These are phyloP conservation scores for Phanerotoma sp. DNA, from an alignment of 2,888 invertebrate species.

Conservation along the genomic window DNA sequence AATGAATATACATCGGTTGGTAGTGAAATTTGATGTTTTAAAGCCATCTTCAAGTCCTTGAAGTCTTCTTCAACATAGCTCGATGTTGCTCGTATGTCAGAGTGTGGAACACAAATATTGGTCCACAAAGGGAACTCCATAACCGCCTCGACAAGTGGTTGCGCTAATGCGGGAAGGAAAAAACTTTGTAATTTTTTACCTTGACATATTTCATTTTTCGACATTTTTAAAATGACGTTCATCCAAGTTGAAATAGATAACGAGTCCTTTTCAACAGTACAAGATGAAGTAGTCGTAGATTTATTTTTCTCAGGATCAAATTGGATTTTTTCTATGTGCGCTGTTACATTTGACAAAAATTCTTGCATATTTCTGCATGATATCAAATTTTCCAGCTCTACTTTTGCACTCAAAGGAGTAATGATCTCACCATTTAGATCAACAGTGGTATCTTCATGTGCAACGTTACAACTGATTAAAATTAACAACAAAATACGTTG, in stretches of 20 bases:
- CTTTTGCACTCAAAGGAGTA: neutral
- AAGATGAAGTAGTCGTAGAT: neutral
- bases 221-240: neutral
- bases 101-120: neutral
- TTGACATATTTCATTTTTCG: neutral
- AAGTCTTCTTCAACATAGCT: neutral
- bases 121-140: slow-evolving; percentile 1
- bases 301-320: neutral
- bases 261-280: neutral
- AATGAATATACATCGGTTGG: neutral
- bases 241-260: slow-evolving; percentile 1
- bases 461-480: neutral
- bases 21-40: neutral
- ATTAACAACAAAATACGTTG: neutral
- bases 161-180: neutral
- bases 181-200: neutral
- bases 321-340: too few relatives aligned
- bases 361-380: too few relatives aligned
- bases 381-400: neutral
- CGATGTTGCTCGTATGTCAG: neutral
- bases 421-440: neutral
- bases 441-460: neutral
- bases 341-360: too few relatives aligned
- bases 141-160: slow-evolving; percentile 1
- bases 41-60: slow-evolving; percentile 2